A percentile compares a stretch with the other conserved stretches of the same genome.
Evolutionary conservation across 2,888 invertebrate genomes (phyloP).

Genomic region (Dicycla oo): DNA sequence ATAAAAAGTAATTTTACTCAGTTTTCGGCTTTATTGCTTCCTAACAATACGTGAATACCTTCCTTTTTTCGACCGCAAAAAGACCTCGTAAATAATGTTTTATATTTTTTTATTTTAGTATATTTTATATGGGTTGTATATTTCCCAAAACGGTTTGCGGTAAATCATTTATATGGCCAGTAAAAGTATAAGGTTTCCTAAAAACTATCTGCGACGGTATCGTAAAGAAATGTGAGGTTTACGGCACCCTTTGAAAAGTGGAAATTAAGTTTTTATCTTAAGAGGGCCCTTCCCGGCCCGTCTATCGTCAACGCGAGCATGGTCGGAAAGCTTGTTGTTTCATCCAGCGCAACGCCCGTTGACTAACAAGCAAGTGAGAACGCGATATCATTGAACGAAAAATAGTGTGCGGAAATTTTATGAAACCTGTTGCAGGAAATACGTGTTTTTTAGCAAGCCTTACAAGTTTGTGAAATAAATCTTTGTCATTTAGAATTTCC

Average conservation of each 20-base stretch:
- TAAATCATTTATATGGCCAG: constrained; percentile 82
- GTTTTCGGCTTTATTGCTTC: constrained; percentile 65
- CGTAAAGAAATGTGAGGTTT: constrained; percentile 34
- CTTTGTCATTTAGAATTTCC: no score
- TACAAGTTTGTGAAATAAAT: no score
- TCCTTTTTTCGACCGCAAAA: constrained; percentile 73
- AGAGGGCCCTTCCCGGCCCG: no score
- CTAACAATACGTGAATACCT: constrained; percentile 63
- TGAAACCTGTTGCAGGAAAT: no score
- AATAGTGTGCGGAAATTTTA: no score
- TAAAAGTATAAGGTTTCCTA: constrained; percentile 80
- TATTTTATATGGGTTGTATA: constrained; percentile 67
- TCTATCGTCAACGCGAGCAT: no score
- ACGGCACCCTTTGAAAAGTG: constrained; percentile 56
- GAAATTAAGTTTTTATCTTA: constrained; percentile 31
- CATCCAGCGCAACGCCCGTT: no score
- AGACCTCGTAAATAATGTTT: constrained; percentile 77
- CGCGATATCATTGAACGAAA: no score
- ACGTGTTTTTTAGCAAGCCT: no score
- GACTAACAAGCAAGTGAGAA: no score
- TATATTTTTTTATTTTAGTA: constrained; percentile 63
- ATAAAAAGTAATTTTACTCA: constrained; percentile 62
- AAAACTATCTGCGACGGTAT: constrained; percentile 67
- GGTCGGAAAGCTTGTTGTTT: no score
- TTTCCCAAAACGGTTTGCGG: constrained; percentile 75